phyloP scores from a whole-genome alignment of 2,113 vertebrate species.

The Mesembrinibis cayennensis region DNA sequence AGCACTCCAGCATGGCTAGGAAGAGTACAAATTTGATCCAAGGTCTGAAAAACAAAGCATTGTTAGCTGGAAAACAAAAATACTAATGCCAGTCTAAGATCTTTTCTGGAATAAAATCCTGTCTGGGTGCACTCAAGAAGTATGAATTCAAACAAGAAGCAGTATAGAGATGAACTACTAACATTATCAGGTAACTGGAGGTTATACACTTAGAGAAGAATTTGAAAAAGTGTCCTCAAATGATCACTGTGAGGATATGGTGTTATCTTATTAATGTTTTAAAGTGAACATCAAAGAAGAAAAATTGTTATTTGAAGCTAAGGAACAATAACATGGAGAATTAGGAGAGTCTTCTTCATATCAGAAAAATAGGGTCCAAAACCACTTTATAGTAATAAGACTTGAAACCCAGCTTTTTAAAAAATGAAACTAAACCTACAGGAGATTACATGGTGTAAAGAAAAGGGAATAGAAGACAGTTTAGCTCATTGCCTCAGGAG shows the following conservation, averaged over 20 bases:
- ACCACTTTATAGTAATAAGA: not conserved
- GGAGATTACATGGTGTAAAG: not conserved
- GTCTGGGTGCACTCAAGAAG: not conserved
- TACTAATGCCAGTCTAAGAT: rapidly evolving
- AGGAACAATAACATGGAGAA: not conserved
- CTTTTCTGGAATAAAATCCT: not conserved
- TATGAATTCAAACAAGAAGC: not conserved
- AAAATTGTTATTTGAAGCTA: not conserved
- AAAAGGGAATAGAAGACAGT: not conserved
- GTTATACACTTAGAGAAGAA: not conserved
- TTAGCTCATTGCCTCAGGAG: not conserved
- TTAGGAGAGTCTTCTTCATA: not conserved
- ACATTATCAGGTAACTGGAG: not conserved
- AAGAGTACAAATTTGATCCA: not conserved
- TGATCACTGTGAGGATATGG: not conserved
- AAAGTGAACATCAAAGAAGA: not conserved
- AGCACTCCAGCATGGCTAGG: not conserved
- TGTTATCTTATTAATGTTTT: not conserved
- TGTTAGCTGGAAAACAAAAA: not conserved
- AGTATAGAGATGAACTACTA: not conserved
- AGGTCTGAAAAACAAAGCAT: not conserved
- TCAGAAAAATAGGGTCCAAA: not conserved
- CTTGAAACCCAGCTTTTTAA: not conserved
- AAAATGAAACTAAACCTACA: not conserved
- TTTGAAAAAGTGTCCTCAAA: not conserved